These are phyloP conservation scores for Seriola rivoliana DNA, from an alignment of 2,113 vertebrate genomes.

Conservation along the genomic window DNA sequence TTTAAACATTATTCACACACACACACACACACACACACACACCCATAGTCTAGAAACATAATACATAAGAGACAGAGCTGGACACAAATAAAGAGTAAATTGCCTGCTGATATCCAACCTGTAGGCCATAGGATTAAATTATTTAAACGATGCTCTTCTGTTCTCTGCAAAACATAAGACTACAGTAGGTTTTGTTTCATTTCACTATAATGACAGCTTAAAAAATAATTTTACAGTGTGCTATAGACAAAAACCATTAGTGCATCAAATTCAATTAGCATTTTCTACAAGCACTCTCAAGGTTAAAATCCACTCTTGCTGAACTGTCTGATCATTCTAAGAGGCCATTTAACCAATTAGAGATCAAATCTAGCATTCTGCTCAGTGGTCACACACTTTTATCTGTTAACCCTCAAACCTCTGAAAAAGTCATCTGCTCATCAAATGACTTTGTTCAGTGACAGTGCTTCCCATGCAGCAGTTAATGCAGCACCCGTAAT, in stretches of 20 bases:
- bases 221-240: neutral
- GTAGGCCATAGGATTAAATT: conserved; percentile 39
- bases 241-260: conserved; percentile 23
- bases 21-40: conserved; percentile 3
- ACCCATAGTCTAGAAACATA: conserved; percentile 41
- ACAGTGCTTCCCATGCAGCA: conserved; percentile 75
- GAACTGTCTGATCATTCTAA: conserved; percentile 24
- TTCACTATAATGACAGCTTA: conserved; percentile 1
- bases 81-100: conserved; percentile 21
- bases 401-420: conserved; percentile 43
- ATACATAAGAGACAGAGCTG: conserved; percentile 35
- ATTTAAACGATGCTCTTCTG: conserved; percentile 7
- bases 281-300: conserved; percentile 25
- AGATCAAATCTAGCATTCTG: conserved; percentile 39
- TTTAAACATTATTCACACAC: conserved; percentile 2
- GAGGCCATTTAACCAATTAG: conserved; percentile 44
- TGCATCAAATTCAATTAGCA: conserved; percentile 27
- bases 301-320: conserved; percentile 44
- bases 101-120: conserved; percentile 45
- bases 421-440: conserved; percentile 61
- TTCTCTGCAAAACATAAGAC: conserved; percentile 17
- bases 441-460: conserved; percentile 65
- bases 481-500: conserved; percentile 56
- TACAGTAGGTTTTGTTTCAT: neutral
- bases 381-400: conserved; percentile 36